Evolutionary conservation across 2,888 invertebrate species (phyloP).

Genomic region (Dasysyrphus tricinctus): DNA sequence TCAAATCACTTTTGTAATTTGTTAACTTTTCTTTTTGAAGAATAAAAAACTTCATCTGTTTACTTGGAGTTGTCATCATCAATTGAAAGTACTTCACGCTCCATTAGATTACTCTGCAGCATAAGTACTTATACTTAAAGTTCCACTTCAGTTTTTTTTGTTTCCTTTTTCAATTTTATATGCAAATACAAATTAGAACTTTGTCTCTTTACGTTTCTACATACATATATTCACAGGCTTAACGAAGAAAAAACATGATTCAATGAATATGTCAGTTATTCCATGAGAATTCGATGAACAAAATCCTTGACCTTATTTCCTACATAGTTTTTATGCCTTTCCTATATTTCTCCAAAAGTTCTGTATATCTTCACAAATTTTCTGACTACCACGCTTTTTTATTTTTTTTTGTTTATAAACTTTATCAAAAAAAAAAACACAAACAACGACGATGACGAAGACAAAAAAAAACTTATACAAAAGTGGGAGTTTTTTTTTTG

Average conservation of each 20-base stretch:
- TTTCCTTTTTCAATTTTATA: neutral
- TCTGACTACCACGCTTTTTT: slow-evolving; percentile 19
- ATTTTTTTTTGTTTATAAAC: slow-evolving; percentile 1
- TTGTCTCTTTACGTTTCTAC: neutral
- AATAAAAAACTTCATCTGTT: neutral
- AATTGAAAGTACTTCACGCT: slow-evolving; percentile 45
- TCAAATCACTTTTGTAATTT: neutral
- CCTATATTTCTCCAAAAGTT: neutral
- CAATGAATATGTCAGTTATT: slow-evolving; percentile 39
- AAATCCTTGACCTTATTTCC: slow-evolving; percentile 64
- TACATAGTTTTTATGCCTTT: neutral
- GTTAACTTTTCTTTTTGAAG: neutral
- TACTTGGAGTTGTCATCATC: slow-evolving; percentile 36
- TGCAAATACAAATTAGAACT: slow-evolving; percentile 56
- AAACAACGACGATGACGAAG: neutral
- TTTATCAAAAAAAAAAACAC: slow-evolving; percentile 17
- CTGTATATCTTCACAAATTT: slow-evolving; percentile 16
- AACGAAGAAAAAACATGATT: slow-evolving; percentile 29
- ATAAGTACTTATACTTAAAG: slow-evolving; percentile 36
- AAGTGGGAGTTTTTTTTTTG: slow-evolving; percentile 14
- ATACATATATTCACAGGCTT: neutral
- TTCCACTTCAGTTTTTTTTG: neutral
- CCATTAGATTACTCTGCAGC: slow-evolving; percentile 37
- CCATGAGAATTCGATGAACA: slow-evolving; percentile 1
- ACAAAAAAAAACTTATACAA: neutral